Conservation (phyloP, 2,888 invertebrate species). For the Megaustenia siamemsis region DNA sequence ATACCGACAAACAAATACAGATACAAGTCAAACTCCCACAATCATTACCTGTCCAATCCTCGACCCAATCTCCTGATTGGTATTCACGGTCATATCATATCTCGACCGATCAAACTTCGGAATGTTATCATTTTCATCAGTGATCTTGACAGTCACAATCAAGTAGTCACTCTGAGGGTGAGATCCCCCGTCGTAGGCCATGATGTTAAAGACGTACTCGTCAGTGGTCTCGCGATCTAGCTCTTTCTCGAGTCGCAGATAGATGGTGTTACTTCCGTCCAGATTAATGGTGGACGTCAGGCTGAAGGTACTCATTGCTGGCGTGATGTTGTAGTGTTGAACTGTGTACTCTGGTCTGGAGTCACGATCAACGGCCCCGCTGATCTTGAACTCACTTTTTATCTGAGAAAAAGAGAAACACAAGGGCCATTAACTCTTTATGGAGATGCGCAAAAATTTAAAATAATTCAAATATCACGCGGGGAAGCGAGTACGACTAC, state of each 20-base stretch:
- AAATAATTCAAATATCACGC: no score
- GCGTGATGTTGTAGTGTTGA: conserved; percentile 67
- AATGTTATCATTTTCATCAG: conserved; percentile 71
- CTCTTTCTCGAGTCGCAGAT: conserved; percentile 64
- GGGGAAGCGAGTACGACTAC: background rate
- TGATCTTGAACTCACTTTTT: conserved; percentile 58
- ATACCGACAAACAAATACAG: no score
- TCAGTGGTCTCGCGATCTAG: conserved; percentile 68
- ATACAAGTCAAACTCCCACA: no score
- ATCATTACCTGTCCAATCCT: conserved; percentile 41
- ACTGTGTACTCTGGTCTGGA: conserved; percentile 66
- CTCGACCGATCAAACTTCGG: conserved; percentile 54
- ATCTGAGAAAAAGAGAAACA: conserved; percentile 30
- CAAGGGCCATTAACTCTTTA: no score
- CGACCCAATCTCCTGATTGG: conserved; percentile 53
- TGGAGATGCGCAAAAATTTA: no score
- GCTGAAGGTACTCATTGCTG: conserved; percentile 62
- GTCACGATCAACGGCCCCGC: conserved; percentile 68
- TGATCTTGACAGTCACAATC: conserved; percentile 64
- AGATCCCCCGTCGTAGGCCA: conserved; percentile 68
- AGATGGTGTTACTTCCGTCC: conserved; percentile 68
- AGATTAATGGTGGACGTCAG: conserved; percentile 65
- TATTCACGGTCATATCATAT: conserved; percentile 64
- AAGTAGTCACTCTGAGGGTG: conserved; percentile 63
- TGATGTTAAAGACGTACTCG: conserved; percentile 65